Evolutionary conservation across 2,113 vertebrate species (phyloP), one percentile per base, ranked within the genome.

Genomic region (Atractosteus spatula): DNA sequence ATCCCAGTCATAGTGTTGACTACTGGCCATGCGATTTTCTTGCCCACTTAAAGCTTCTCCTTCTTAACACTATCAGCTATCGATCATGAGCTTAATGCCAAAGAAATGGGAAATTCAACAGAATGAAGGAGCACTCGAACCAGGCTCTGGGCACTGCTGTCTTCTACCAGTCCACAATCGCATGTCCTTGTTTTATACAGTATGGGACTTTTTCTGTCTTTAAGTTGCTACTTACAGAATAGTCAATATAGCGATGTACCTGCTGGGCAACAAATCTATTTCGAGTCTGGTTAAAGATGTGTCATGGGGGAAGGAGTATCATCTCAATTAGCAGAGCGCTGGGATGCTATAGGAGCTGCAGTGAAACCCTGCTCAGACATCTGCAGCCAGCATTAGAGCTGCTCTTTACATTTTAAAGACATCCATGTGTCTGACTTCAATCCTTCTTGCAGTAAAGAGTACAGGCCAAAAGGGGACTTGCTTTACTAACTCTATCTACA

Each of bases 371-470:
- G 71, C 66, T 73, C 74, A 76, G 74, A 77, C 72, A 75, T 57
- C 63, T 71, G 62, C 59, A 68, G 65, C 56, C 47, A 65, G 74
- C 71, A 70, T 43, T 67, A 45, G 59, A 70, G 70, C 57, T 61
- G 68, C 55, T 64, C 54, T 73, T 44, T 54, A 76, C 69, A 71
- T 72, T 75, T 66, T 72, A 71, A 51, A 71, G 77, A 66, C 76
- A 47, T 43, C 73, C 71, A 75, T 85, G 83, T 72, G 83, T 72
- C 76, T 82, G 79, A 79, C 71, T 78, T 83, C 77, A 85, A 71
- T 79, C 71, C 69, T 61, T 73, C 68, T 81, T 78, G 82, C 76
- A 78, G 68, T 80, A 73, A 72, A 81, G 62, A 80, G 13, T 11
- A n/a, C 1, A 77, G 59, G 70, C 63, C 74, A 69, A 65, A 72